Evolutionary conservation across 1,140 invertebrate genomes (phyloP).

Genomic region (Leptopilina boulardi): DNA sequence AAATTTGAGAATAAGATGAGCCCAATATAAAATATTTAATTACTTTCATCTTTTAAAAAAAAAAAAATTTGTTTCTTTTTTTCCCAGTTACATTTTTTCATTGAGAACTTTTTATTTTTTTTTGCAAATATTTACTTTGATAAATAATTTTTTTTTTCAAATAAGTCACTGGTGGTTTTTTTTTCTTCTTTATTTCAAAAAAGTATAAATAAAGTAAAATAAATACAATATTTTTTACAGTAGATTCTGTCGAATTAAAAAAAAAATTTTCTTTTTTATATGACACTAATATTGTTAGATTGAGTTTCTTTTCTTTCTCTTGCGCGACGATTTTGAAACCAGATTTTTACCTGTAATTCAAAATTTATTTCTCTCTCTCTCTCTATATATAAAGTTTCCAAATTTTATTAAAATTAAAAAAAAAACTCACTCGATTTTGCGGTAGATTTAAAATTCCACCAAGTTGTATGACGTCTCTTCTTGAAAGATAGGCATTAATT

Average conservation of each 20-base stretch:
- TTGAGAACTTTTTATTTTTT: neutral
- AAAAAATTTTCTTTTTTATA: too few relatives aligned
- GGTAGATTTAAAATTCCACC: slow-evolving; percentile 78
- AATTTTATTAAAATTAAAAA: too few relatives aligned
- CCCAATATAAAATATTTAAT: slow-evolving; percentile 14
- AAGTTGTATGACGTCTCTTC: slow-evolving; percentile 78
- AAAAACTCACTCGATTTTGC: slow-evolving; percentile 78
- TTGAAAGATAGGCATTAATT: slow-evolving; percentile 79
- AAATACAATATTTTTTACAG: slow-evolving; percentile 35
- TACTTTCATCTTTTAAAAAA: neutral
- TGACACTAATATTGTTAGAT: slow-evolving; percentile 8
- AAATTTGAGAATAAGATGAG: neutral
- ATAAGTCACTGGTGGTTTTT: neutral
- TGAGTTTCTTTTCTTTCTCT: slow-evolving; percentile 80
- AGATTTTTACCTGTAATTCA: slow-evolving; percentile 84
- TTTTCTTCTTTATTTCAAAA: neutral
- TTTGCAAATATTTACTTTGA: neutral
- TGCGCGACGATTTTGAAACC: slow-evolving; percentile 88
- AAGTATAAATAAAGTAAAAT: too few relatives aligned
- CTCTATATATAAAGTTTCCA: neutral
- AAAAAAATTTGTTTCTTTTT: neutral
- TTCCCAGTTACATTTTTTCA: neutral
- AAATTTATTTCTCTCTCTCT: neutral
- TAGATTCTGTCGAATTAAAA: too few relatives aligned
- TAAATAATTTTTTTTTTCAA: neutral